These are phyloP conservation scores for Rapana venosa DNA, from an alignment of 2,888 invertebrate genomes.

Conservation along the genomic window DNA sequence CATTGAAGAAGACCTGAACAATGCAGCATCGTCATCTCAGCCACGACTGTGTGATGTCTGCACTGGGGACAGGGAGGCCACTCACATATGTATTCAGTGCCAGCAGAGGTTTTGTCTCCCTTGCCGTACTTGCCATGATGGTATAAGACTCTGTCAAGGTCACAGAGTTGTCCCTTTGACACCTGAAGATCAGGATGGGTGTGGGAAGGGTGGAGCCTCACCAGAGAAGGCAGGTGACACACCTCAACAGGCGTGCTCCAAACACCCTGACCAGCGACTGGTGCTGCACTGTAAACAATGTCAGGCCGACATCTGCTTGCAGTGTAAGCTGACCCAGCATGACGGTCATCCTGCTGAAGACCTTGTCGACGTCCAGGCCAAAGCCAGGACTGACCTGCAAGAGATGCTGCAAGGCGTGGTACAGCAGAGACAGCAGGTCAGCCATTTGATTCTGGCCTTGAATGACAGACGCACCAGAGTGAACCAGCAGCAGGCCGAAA, in stretches of 20 bases:
- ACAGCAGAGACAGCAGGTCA: background rate
- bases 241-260: background rate
- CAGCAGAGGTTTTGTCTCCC: conserved; percentile 8
- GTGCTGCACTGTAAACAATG: conserved; percentile 4
- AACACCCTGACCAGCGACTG: background rate
- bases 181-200: background rate
- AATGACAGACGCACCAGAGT: background rate
- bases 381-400: conserved; percentile 16
- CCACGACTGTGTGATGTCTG: conserved; percentile 21
- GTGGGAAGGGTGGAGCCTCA: background rate
- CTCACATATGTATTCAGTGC: conserved; percentile 25
- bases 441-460: background rate
- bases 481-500: background rate
- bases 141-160: background rate
- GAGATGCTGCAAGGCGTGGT: background rate
- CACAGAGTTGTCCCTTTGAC: conserved; percentile 3
- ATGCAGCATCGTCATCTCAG: background rate
- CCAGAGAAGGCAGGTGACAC: background rate
- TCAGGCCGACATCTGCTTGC: conserved; percentile 1
- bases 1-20: conserved; percentile 19
- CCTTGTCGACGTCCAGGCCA: conserved; percentile 14
- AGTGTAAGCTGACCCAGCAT: conserved; percentile 26
- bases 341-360: conserved; percentile 19
- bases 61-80: conserved; percentile 2
- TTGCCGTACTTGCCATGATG: background rate